Evolutionary conservation across 1,140 invertebrate species (phyloP), one percentile per base, ranked within the genome.

Genomic region (Camponotus pennsylvanicus): DNA sequence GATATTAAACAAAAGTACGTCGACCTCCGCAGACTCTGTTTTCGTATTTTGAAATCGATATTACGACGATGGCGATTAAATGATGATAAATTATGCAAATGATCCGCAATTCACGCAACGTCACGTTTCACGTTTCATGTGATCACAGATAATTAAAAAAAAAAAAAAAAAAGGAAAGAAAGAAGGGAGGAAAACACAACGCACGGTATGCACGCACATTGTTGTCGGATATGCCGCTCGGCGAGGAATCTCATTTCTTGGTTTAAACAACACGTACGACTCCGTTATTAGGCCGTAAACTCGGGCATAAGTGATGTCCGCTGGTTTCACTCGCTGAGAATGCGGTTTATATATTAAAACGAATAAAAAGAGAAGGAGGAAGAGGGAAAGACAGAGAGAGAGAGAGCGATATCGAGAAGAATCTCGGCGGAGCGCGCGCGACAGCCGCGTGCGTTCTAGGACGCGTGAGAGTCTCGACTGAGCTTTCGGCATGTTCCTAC

Each of bases 391-490:
- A 61, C 2, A 52, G 9, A 82, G 45, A 69, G 18, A 69, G 18
- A 70, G 40, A 78, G 27, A 73, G 15, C 63, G 67, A 73, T 32
- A 21, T 37, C 61, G 57, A 77, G 34, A 64, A 3, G 27, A 73
- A 52, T 83, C 49, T 52, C 85, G 64, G 66, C 45, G 71, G 55
- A 90, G 45, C 83, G 86, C 78, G 85, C 80, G 82, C 85, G 80
- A 90, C 42, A 67, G 69, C 83, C 85, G 88, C 82, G 86, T 92
- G 80, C 91, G 88, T 90, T 86, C 88, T 77, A 85, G 86, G 86
- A 86, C 91, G 91, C 92, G 91, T 89, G 69, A 87, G 90, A 92
- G 86, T 91, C 89, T 89, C 92, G 90, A 93, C 92, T 93, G 91
- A 93, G 91, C 90, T 93, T 92, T 92, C 92, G 66, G 87, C 75